Conservation (phyloP, 2,113 vertebrate species). For the Mandrillus leucophaeus region DNA sequence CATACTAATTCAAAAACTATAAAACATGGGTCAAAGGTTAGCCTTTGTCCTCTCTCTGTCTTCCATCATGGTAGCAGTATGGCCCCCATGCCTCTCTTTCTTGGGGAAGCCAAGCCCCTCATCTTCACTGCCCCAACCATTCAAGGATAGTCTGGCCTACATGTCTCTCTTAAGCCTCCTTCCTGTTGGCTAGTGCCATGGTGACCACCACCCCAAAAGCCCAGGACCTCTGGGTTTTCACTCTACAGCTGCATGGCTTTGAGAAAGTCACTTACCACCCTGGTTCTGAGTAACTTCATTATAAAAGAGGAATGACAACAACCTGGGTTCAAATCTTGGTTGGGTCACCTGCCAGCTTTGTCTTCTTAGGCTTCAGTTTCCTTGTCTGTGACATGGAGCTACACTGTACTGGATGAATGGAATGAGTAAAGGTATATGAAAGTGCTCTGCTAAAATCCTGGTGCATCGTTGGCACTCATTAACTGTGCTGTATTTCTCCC, state of each 20-base stretch:
- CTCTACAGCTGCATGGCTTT: neutral
- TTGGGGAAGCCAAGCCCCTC: neutral
- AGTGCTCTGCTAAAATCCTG: neutral
- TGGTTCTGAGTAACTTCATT: neutral
- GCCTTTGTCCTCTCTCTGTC: neutral
- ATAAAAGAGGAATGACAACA: neutral
- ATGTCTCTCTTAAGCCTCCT: neutral
- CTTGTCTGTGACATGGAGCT: neutral
- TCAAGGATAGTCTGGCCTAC: neutral
- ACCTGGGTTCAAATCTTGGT: neutral
- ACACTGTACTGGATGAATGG: neutral
- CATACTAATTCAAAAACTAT: neutral
- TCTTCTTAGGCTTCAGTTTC: neutral
- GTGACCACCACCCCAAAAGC: neutral
- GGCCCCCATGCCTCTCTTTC: too few relatives aligned
- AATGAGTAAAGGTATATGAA: neutral
- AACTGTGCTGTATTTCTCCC: neutral
- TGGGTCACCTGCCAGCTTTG: neutral
- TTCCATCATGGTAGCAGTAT: neutral
- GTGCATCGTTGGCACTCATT: neutral
- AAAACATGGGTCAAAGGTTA: neutral
- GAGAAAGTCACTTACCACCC: neutral
- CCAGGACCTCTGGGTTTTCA: neutral
- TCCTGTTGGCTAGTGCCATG: neutral
- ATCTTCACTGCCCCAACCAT: neutral